Base-by-base conservation (phyloP, 2,888 invertebrate species). In the Apeira syringaria region DNA sequence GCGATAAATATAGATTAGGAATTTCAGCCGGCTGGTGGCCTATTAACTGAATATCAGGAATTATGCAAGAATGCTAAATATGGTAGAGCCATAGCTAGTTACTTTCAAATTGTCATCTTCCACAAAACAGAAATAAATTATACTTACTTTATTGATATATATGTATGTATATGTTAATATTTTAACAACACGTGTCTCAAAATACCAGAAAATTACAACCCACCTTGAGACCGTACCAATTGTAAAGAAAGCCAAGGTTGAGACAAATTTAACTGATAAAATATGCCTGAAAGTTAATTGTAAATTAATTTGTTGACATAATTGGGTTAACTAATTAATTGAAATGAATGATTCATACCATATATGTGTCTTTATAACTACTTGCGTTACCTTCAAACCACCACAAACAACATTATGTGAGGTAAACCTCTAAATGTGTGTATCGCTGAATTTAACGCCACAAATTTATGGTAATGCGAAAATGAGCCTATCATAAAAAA, bases 201-300 rank as follows among this genome's bases (percentile, higher is more conserved):
- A 67, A 64, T 61, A 69, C 59, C 64, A 55, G 64, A 68, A 69
- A 74, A 74, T 65, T 61, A 31, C 59, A 56, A 50, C 18, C 46
- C 48, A 58, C 68, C 67, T 70, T 68, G 64, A 61, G 56, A 59
- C 48, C 26, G 47, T 54, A 42, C 53, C 41, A 53, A 57, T 56
- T 64, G 61, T 62, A 57, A 64, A 68, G 65, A 61, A 61, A 68
- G 59, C 56, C 73, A 74, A 75, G 76, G 76, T 57, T 58, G 47
- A 53, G 58, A 64, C 65, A 50, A 67, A 69, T 66, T 62, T 41
- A 53, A 61, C 55, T 60, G 45, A 50, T 42, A 42, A 44, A n/a
- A 44, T 34, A 42, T 27, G 31, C 32, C 35, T 46, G 39, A 32
- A 36, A 46, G 45, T 35, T 36, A 39, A n/a, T n/a, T n/a, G n/a